Evolutionary conservation across 2,888 invertebrate species (phyloP).

Genomic region (Agonum fuliginosum): DNA sequence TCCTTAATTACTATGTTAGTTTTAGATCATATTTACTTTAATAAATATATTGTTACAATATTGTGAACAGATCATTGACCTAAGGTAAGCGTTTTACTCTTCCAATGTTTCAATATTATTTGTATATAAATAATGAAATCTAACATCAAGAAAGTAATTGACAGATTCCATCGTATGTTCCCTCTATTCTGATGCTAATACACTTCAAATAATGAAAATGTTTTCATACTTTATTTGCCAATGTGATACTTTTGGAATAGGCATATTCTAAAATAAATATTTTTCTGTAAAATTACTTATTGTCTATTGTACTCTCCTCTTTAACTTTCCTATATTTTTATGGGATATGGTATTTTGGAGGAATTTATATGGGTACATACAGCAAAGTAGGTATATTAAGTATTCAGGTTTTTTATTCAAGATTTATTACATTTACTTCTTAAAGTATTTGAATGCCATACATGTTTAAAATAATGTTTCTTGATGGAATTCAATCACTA

Average conservation of each 20-base stretch:
- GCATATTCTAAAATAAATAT: constrained; percentile 64
- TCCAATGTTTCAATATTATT: constrained; percentile 58
- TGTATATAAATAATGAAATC: constrained; percentile 50
- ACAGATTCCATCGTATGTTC: constrained; percentile 34
- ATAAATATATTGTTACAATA: constrained; percentile 42
- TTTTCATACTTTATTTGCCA: constrained; percentile 56
- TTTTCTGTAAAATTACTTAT: constrained; percentile 62
- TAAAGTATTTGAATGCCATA: constrained; percentile 15
- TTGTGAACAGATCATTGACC: constrained; percentile 18
- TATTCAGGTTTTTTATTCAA: neutral
- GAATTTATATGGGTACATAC: no score
- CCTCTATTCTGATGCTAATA: constrained; percentile 36
- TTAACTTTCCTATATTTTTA: no score
- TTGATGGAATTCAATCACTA: constrained; percentile 75
- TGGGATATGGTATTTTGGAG: neutral
- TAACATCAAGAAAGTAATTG: constrained; percentile 9
- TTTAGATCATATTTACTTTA: constrained; percentile 43
- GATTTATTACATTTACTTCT: constrained; percentile 3
- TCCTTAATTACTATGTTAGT: constrained; percentile 33
- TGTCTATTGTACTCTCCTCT: no score
- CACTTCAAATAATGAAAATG: constrained; percentile 47
- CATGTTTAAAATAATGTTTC: neutral
- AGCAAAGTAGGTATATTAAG: no score
- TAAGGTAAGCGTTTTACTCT: constrained; percentile 55
- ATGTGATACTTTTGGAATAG: constrained; percentile 64